phyloP scores from a whole-genome alignment of 2,113 vertebrate species.

The Narcine bancroftii region DNA sequence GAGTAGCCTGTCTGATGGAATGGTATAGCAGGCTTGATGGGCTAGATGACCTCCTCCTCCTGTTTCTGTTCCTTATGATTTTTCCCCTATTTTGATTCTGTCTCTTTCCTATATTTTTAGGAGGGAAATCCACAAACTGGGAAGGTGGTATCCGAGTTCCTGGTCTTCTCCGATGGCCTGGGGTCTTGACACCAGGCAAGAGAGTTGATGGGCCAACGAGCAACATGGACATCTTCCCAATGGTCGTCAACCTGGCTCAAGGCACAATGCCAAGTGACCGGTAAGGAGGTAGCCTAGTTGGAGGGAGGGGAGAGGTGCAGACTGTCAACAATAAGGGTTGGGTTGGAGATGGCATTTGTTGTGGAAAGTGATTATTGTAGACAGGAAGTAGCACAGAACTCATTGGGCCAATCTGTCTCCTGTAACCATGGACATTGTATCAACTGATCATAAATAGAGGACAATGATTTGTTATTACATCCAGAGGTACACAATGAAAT shows the following conservation, averaged over 20 bases:
- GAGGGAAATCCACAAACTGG: conserved; percentile 77
- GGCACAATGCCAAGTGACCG: conserved; percentile 63
- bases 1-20: too few species aligned
- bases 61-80: too few species aligned
- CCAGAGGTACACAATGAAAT: too few species aligned
- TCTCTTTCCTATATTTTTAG: conserved; percentile 49
- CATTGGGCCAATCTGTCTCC: too few species aligned
- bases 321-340: neutral
- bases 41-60: too few species aligned
- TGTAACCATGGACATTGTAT: too few species aligned
- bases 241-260: conserved; percentile 56
- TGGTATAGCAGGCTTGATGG: too few species aligned
- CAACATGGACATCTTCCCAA: conserved; percentile 85
- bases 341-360: neutral
- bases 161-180: conserved; percentile 65
- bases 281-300: conserved; percentile 46
- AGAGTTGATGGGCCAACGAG: conserved; percentile 65
- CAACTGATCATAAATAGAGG: too few species aligned
- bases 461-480: too few species aligned
- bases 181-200: conserved; percentile 49
- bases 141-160: conserved; percentile 83
- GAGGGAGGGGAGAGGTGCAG: neutral
- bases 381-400: too few species aligned
- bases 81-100: neutral
- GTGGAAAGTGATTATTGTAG: too few species aligned